These are phyloP conservation scores for Plectrocnemia conspersa DNA, from an alignment of 1,140 invertebrate species.

Conservation along the genomic window DNA sequence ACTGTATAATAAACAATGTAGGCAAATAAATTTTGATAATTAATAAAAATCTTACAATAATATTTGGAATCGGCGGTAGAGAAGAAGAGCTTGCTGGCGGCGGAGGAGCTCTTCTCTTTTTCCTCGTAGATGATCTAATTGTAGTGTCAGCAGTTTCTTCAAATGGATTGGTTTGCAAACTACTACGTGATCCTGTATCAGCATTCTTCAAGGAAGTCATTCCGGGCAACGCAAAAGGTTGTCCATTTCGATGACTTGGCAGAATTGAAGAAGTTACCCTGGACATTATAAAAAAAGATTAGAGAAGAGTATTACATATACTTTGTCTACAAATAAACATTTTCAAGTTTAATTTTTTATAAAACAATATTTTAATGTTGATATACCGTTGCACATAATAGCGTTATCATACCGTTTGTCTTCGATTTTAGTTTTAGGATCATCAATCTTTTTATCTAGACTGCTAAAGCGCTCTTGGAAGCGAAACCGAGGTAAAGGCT, in stretches of 20 bases:
- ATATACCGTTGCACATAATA: too few relatives aligned
- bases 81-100: slow-evolving; percentile 39
- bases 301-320: too few relatives aligned
- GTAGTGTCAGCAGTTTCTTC: slow-evolving; percentile 48
- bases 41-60: slow-evolving; percentile 38
- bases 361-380: too few relatives aligned
- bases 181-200: slow-evolving; percentile 48
- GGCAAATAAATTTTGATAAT: not conserved
- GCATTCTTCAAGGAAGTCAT: slow-evolving; percentile 16
- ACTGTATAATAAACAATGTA: too few relatives aligned
- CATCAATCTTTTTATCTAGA: too few relatives aligned
- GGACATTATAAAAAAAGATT: too few relatives aligned
- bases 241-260: slow-evolving; percentile 6
- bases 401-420: too few relatives aligned
- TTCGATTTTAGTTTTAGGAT: too few relatives aligned
- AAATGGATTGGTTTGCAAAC: slow-evolving; percentile 53
- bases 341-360: too few relatives aligned
- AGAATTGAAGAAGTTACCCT: not conserved
- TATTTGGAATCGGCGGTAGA: slow-evolving; percentile 27
- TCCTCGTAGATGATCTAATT: slow-evolving; percentile 45
- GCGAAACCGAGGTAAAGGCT: slow-evolving; percentile 46
- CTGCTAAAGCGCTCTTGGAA: slow-evolving; percentile 43
- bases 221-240: slow-evolving; percentile 7
- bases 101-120: slow-evolving; percentile 50
- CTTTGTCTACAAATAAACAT: too few relatives aligned